Evolutionary conservation across 1,140 invertebrate genomes (phyloP), one percentile per base, ranked within the genome.

Genomic region (Hylaeus anthracinus): DNA sequence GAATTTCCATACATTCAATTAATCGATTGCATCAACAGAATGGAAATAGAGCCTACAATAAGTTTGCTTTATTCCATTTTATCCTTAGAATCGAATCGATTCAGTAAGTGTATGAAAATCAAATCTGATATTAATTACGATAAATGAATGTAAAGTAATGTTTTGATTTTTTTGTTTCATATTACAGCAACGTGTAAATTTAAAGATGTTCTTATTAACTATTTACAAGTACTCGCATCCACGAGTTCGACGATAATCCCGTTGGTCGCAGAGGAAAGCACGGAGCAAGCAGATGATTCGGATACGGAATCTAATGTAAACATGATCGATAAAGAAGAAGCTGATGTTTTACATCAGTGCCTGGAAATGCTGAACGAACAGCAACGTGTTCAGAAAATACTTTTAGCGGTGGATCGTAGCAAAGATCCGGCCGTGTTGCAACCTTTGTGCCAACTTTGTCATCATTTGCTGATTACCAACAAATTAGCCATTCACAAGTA

Each of bases 401-500:
- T 96, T 0, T 88, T 94, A 26, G 94, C 95, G 26, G 94, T 96
- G 8, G 95, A 96, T 53, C 94, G 92, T 37, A 94, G 95, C 53
- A 93, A 95, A 51, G 94, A 95, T 61, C 92, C 95, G 1, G 90
- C 93, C 1, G 91, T 96, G 3, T 90, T 96, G 53, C 95, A 96
- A 86, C 94, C 94, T 1, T 92, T 98, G 70, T 97, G 96, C 80
- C 94, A 95, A 88, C 94, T 98, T 10, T 97, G 97, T 88, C 96
- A 98, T 92, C 95, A 97, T 92, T 91, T 98, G 4, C 92, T 98
- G 79, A 94, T 96, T 60, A 96, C 96, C 79, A 95, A 97, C 86
- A 95, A 96, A 90, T 94, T 96, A 82, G 96, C 96, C 1, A 94
- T 97, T 63, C 97, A 97, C 89, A 96, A 97, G 86, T 96, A 96